Conservation (phyloP, 1,140 invertebrate species). For the Drosophila biarmipes region DNA sequence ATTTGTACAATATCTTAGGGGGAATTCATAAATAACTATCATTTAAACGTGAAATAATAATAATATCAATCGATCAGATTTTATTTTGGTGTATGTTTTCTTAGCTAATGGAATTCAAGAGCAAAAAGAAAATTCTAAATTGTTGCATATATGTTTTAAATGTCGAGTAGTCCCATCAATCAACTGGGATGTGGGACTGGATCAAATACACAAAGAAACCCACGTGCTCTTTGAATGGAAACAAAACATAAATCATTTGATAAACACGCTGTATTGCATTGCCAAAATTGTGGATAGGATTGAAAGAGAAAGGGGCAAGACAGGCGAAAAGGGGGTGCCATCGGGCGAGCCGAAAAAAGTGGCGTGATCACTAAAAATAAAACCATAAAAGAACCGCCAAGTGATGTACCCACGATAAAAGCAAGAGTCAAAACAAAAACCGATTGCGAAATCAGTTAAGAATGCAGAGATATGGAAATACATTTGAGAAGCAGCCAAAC, state of each 20-base stretch:
- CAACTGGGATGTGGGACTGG: constrained; percentile 26
- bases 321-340: not conserved
- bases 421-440: constrained; percentile 45
- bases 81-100: too few species aligned
- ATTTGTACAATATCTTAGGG: too few species aligned
- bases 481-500: constrained; percentile 14
- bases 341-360: constrained; percentile 56
- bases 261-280: constrained; percentile 26
- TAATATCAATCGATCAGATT: too few species aligned
- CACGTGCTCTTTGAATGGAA: constrained; percentile 23
- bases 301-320: not conserved
- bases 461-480: constrained; percentile 30
- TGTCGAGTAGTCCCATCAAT: constrained; percentile 32
- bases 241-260: constrained; percentile 63
- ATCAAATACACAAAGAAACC: not conserved
- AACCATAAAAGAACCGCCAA: constrained; percentile 60
- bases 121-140: constrained; percentile 10
- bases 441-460: constrained; percentile 41
- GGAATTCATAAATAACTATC: too few species aligned
- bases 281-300: constrained; percentile 11
- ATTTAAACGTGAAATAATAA: too few species aligned
- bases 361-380: constrained; percentile 79
- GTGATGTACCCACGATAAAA: constrained; percentile 51
- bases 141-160: not conserved
- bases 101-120: too few species aligned